These are phyloP conservation scores for Cylas formicarius DNA, from an alignment of 1,140 invertebrate genomes.

Conservation along the genomic window DNA sequence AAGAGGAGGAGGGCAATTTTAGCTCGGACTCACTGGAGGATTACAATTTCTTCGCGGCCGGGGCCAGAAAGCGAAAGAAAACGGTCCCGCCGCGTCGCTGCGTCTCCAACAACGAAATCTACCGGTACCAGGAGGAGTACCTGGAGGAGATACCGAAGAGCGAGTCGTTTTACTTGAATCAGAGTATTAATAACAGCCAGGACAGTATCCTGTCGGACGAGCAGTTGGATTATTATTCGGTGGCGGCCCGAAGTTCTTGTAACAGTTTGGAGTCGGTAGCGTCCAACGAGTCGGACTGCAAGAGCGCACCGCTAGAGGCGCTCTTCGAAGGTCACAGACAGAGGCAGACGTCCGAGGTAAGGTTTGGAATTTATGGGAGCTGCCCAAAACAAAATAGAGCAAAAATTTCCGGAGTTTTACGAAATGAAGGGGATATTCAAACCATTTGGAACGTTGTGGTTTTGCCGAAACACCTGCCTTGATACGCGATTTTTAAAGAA, in stretches of 20 bases:
- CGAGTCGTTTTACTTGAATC: conserved; percentile 59
- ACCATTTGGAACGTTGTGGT: too few relatives aligned
- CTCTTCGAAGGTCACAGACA: conserved; percentile 45
- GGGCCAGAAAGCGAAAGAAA: conserved; percentile 47
- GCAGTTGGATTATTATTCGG: conserved; percentile 48
- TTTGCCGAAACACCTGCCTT: too few relatives aligned
- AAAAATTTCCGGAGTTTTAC: not conserved
- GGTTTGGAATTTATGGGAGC: not conserved
- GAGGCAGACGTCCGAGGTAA: conserved; percentile 4
- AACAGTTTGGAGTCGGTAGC: conserved; percentile 71
- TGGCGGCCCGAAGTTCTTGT: conserved; percentile 51
- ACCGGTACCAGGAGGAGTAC: conserved; percentile 41
- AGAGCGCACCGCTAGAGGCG: conserved; percentile 66
- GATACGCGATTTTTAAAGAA: too few relatives aligned
- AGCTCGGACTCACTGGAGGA: conserved; percentile 70
- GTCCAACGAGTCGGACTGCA: conserved; percentile 69
- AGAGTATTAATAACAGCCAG: conserved; percentile 54
- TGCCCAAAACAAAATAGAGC: too few relatives aligned
- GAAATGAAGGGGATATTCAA: too few relatives aligned
- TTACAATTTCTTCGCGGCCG: conserved; percentile 52
- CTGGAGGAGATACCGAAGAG: conserved; percentile 35
- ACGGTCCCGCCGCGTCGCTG: conserved; percentile 53
- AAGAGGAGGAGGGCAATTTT: conserved; percentile 58
- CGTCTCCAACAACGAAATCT: conserved; percentile 71
- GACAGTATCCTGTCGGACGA: conserved; percentile 70